Conservation (phyloP, 2,888 invertebrate species). For the Drosophila nr. perissopoda region DNA sequence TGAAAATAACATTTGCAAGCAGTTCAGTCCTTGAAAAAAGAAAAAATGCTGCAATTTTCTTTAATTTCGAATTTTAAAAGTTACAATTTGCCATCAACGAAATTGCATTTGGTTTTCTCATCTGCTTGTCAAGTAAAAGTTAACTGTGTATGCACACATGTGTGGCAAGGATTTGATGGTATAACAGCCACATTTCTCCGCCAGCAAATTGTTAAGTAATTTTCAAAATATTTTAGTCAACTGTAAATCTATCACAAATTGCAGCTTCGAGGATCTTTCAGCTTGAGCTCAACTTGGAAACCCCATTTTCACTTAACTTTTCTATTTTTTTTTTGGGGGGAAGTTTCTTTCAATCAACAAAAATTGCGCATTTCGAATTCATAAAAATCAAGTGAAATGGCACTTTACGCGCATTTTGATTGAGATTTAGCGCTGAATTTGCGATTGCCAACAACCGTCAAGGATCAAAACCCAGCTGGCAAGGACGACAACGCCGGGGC, state of each 20-base stretch:
- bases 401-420: constrained; percentile 77
- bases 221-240: background rate
- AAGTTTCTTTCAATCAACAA: constrained; percentile 32
- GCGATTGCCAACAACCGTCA: constrained; percentile 62
- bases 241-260: background rate
- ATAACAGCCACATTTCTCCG: background rate
- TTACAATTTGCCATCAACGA: background rate
- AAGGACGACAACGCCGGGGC: constrained; percentile 1
- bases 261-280: background rate
- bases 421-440: constrained; percentile 75
- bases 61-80: background rate
- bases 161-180: background rate
- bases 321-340: background rate
- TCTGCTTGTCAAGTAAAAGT: background rate
- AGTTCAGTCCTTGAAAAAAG: constrained; percentile 1
- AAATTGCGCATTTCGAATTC: constrained; percentile 54
- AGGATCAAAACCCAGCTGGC: constrained; percentile 31
- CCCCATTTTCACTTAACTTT: constrained; percentile 13
- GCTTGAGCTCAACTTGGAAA: background rate
- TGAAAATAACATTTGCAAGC: constrained; percentile 16
- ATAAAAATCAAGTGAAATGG: constrained; percentile 76
- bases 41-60: background rate
- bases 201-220: background rate
- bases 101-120: constrained; percentile 1
- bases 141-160: background rate